These are phyloP conservation scores for Endotricha flammealis DNA, from an alignment of 2,888 invertebrate genomes.

Conservation along the genomic window DNA sequence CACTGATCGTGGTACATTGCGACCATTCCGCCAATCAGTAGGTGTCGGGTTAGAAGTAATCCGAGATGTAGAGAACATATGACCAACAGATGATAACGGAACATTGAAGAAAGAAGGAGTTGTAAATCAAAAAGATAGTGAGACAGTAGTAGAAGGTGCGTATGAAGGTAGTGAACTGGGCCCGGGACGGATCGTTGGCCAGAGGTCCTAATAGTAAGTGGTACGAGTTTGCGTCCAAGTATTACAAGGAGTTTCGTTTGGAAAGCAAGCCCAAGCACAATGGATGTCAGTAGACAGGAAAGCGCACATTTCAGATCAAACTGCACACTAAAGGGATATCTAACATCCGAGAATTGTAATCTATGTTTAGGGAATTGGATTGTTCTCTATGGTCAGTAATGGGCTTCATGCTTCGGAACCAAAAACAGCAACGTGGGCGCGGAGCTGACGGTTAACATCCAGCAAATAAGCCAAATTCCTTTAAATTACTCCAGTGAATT, in stretches of 20 bases:
- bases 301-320: slow-evolving; percentile 56
- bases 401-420: slow-evolving; percentile 70
- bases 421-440: slow-evolving; percentile 52
- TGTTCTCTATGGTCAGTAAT: slow-evolving; percentile 46
- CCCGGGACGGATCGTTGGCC: slow-evolving; percentile 39
- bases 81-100: slow-evolving; percentile 32
- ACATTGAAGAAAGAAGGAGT: slow-evolving; percentile 40
- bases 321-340: slow-evolving; percentile 54
- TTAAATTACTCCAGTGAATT: slow-evolving; percentile 3
- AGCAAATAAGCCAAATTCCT: slow-evolving; percentile 5
- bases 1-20: slow-evolving; percentile 44
- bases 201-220: slow-evolving; percentile 17
- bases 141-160: slow-evolving; percentile 54
- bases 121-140: slow-evolving; percentile 43
- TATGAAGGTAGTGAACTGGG: slow-evolving; percentile 48
- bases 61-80: slow-evolving; percentile 33
- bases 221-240: slow-evolving; percentile 42
- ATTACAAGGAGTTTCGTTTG: slow-evolving; percentile 46
- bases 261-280: slow-evolving; percentile 76
- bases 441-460: slow-evolving; percentile 66
- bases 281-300: slow-evolving; percentile 52
- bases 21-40: slow-evolving; percentile 31
- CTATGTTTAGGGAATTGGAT: slow-evolving; percentile 49
- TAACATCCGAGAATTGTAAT: slow-evolving; percentile 49
- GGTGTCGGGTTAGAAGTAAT: slow-evolving; percentile 37